Evolutionary conservation across 2,113 vertebrate genomes (phyloP).

Genomic region (Xyrauchen texanus): DNA sequence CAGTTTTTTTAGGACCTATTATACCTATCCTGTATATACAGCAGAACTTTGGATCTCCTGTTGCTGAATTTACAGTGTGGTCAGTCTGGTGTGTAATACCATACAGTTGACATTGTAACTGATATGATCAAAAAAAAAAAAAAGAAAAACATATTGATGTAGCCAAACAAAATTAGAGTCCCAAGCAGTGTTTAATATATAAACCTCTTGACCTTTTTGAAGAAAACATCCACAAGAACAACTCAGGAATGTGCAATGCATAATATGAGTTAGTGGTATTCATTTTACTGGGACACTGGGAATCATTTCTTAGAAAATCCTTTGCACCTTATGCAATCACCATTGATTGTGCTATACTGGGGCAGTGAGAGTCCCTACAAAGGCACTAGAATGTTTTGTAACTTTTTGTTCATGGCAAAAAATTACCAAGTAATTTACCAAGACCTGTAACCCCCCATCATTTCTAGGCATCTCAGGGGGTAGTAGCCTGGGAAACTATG

Average conservation of each 20-base stretch:
- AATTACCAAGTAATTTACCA: constrained; percentile 42
- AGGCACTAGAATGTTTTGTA: constrained; percentile 51
- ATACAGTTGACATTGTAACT: too few relatives aligned
- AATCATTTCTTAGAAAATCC: background rate
- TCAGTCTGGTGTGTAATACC: too few relatives aligned
- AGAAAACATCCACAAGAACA: background rate
- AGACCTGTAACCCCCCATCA: constrained; percentile 49
- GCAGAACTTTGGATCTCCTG: too few relatives aligned
- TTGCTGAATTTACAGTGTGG: too few relatives aligned
- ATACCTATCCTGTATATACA: too few relatives aligned
- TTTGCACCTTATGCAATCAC: background rate
- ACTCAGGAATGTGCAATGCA: background rate
- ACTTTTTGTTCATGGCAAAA: constrained; percentile 60
- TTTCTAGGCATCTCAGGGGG: constrained; percentile 68
- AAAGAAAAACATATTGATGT: background rate
- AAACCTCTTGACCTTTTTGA: constrained; percentile 18
- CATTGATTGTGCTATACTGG: constrained; percentile 6
- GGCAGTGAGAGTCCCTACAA: background rate
- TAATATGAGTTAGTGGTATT: background rate
- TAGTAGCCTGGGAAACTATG: constrained; percentile 79
- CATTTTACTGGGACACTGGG: background rate
- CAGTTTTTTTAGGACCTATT: too few relatives aligned
- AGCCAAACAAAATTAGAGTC: background rate
- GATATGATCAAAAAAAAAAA: background rate
- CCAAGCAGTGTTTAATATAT: background rate